These are phyloP conservation scores for Lycorma delicatula DNA, from an alignment of 1,140 invertebrate species.

Conservation along the genomic window DNA sequence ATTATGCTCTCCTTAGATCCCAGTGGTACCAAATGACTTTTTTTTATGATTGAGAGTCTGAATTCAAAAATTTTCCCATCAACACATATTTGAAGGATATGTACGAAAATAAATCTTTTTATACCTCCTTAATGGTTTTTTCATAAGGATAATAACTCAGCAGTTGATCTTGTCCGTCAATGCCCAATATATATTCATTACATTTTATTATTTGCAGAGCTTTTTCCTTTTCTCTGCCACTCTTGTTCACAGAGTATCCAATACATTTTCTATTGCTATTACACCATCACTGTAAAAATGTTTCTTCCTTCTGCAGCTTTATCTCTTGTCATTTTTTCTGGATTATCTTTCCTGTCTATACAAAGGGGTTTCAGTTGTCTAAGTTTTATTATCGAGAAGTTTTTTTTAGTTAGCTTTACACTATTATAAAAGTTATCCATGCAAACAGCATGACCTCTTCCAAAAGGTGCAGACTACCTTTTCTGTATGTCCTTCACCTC, in stretches of 20 bases:
- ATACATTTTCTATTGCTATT: slow-evolving; percentile 36
- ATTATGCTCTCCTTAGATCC: too few species aligned
- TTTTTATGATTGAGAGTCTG: background rate
- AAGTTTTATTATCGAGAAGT: slow-evolving; percentile 38
- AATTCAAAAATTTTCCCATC: slow-evolving; percentile 6
- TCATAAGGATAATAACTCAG: slow-evolving; percentile 18
- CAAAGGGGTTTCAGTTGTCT: slow-evolving; percentile 39
- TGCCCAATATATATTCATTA: slow-evolving; percentile 21
- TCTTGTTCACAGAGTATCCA: background rate
- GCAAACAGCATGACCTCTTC: slow-evolving; percentile 11
- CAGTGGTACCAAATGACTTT: too few species aligned
- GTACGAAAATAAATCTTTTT: slow-evolving; percentile 20
- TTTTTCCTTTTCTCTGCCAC: background rate
- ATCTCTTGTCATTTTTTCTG: slow-evolving; percentile 35
- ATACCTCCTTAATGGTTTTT: slow-evolving; percentile 19
- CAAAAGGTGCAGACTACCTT: background rate
- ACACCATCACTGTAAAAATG: slow-evolving; percentile 31
- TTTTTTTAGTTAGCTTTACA: slow-evolving; percentile 35
- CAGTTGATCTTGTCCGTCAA: slow-evolving; percentile 21
- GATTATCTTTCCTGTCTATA: slow-evolving; percentile 33
- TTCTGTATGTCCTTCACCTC: background rate
- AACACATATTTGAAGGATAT: slow-evolving; percentile 16
- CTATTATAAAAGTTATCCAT: slow-evolving; percentile 36
- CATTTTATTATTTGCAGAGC: slow-evolving; percentile 18
- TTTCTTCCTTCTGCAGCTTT: slow-evolving; percentile 32